A percentile compares a stretch with the other conserved stretches of the same genome.
phyloP scores from a whole-genome alignment of 1,140 invertebrate species.

The Diorhabda elongata region DNA sequence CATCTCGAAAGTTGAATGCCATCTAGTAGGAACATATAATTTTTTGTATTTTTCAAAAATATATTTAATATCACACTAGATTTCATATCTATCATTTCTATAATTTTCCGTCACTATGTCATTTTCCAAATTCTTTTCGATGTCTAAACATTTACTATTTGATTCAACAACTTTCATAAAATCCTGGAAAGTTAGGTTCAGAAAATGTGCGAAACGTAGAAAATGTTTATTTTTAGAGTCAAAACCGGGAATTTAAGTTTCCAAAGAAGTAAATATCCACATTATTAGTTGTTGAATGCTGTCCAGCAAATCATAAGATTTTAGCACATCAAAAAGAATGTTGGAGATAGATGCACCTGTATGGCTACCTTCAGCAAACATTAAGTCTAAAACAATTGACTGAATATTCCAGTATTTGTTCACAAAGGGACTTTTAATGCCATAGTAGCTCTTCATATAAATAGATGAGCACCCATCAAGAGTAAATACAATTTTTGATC shows the following conservation, averaged over 20 bases:
- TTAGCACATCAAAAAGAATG: constrained; percentile 11
- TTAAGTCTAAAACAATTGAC: constrained; percentile 12
- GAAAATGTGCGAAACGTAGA: constrained; percentile 8
- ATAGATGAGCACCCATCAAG: constrained; percentile 13
- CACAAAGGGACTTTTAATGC: constrained; percentile 1
- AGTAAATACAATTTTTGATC: constrained; percentile 11
- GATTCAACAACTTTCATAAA: constrained; percentile 13
- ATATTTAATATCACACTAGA: not conserved
- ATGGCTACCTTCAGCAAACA: constrained; percentile 10
- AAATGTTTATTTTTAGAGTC: not conserved
- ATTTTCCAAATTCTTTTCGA: constrained; percentile 7
- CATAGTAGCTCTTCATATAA: constrained; percentile 9
- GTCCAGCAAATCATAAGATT: not conserved
- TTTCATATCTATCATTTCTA: not conserved
- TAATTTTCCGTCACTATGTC: constrained; percentile 7
- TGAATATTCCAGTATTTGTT: constrained; percentile 5
- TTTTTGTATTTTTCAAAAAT: not conserved
- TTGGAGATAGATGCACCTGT: constrained; percentile 9
- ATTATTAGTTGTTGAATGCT: constrained; percentile 4
- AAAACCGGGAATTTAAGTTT: not conserved
- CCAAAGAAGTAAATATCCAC: not conserved
- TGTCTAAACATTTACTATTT: not conserved
- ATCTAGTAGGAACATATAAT: not conserved
- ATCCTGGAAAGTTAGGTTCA: constrained; percentile 8
- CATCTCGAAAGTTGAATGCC: not conserved